Evolutionary conservation across 2,113 vertebrate genomes (phyloP).

Genomic region (Leucosticte australis): DNA sequence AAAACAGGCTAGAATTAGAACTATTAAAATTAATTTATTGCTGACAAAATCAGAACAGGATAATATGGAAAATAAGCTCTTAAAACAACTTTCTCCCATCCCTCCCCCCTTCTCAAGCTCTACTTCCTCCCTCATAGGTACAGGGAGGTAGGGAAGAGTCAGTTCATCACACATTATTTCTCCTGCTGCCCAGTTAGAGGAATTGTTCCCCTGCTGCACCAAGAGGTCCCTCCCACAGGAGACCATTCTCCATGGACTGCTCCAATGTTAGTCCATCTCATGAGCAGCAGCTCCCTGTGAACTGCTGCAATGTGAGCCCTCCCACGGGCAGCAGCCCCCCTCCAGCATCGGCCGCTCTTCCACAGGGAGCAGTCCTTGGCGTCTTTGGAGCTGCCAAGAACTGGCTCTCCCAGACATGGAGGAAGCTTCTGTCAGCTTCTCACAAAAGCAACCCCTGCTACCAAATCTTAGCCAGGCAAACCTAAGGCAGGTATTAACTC

Average conservation of each 20-base stretch:
- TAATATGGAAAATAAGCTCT: not conserved
- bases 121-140: not conserved
- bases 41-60: not conserved
- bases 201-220: not conserved
- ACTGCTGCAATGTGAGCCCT: not conserved
- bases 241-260: not conserved
- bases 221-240: not conserved
- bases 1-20: not conserved
- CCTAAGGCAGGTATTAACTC: not conserved
- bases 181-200: not conserved
- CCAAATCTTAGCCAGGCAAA: too few species aligned
- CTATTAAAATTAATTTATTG: not conserved
- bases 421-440: not conserved
- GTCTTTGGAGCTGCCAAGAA: not conserved
- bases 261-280: fast-evolving
- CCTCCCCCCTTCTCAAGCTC: not conserved
- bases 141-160: not conserved
- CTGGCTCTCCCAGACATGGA: not conserved
- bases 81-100: not conserved
- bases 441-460: not conserved
- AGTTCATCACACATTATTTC: not conserved
- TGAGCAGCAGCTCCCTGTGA: not conserved
- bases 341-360: fast-evolving
- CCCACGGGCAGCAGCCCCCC: fast-evolving
- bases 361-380: not conserved